Evolutionary conservation across 1,140 invertebrate species (phyloP).

Genomic region (Euura saliciscinereae): DNA sequence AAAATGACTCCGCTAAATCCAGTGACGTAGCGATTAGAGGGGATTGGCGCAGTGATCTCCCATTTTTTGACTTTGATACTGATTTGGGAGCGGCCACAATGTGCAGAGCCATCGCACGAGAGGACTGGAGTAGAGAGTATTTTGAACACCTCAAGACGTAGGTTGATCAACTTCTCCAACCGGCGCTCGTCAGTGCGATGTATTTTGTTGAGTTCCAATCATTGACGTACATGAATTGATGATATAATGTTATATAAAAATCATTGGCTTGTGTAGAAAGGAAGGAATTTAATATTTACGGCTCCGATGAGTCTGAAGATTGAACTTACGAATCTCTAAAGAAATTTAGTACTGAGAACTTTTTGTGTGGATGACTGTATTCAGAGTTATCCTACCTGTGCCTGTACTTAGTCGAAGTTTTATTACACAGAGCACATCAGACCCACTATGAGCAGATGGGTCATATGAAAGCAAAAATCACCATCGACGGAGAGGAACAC

Average conservation of each 20-base stretch:
- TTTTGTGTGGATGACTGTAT: too few species aligned
- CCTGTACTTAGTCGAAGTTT: background rate
- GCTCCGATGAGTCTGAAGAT: too few species aligned
- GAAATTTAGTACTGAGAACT: too few species aligned
- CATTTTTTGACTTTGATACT: slow-evolving; percentile 71
- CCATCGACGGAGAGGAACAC: slow-evolving; percentile 57
- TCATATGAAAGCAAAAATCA: slow-evolving; percentile 60
- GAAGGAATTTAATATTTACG: too few species aligned
- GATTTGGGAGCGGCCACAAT: slow-evolving; percentile 66
- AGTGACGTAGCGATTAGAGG: slow-evolving; percentile 61
- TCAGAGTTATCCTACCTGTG: too few species aligned
- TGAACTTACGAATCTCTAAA: too few species aligned
- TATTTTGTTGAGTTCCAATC: too few species aligned
- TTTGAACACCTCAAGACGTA: slow-evolving; percentile 69
- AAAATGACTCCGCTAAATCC: slow-evolving; percentile 50
- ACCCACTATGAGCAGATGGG: slow-evolving; percentile 79
- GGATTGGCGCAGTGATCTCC: slow-evolving; percentile 59
- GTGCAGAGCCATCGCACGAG: slow-evolving; percentile 68
- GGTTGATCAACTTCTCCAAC: slow-evolving; percentile 18
- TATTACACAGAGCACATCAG: slow-evolving; percentile 67
- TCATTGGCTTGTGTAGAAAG: too few species aligned
- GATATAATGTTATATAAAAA: too few species aligned
- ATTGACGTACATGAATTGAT: too few species aligned
- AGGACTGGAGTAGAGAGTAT: slow-evolving; percentile 69
- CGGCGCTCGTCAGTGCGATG: too few species aligned